Evolutionary conservation across 2,888 invertebrate genomes (phyloP).

Genomic region (Tanypteryx hageni): DNA sequence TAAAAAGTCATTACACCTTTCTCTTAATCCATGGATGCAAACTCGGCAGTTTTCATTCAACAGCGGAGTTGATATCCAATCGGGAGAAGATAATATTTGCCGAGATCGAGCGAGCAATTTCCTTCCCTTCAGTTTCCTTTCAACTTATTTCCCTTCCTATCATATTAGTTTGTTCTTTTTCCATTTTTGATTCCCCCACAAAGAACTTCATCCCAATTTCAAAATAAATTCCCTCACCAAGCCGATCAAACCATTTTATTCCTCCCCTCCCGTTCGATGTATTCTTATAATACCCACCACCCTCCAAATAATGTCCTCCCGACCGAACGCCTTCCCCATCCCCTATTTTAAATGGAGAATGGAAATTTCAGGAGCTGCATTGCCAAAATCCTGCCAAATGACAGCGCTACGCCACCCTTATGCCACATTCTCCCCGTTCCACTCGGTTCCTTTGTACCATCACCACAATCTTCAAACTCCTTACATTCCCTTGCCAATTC

Average conservation of each 20-base stretch:
- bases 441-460: not conserved
- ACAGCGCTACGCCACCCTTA: not conserved
- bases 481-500: slow-evolving; percentile 2
- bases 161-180: not conserved
- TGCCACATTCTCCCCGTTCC: not conserved
- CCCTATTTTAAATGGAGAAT: not conserved
- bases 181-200: not conserved
- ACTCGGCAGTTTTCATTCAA: not conserved
- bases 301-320: not conserved
- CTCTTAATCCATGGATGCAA: not conserved
- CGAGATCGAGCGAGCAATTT: not conserved
- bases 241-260: not conserved
- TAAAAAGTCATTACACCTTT: not conserved
- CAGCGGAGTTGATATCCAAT: not conserved
- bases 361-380: slow-evolving; percentile 24
- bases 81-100: not conserved
- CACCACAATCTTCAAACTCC: not conserved
- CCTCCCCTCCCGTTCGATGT: not conserved
- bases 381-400: slow-evolving; percentile 22
- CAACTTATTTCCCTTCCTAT: not conserved
- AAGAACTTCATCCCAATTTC: slow-evolving; percentile 14
- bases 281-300: not conserved
- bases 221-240: slow-evolving; percentile 2
- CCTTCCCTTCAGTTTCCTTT: not conserved
- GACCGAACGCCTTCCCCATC: not conserved